Evolutionary conservation across 2,113 vertebrate species (phyloP).

Genomic region (Leucosticte australis): DNA sequence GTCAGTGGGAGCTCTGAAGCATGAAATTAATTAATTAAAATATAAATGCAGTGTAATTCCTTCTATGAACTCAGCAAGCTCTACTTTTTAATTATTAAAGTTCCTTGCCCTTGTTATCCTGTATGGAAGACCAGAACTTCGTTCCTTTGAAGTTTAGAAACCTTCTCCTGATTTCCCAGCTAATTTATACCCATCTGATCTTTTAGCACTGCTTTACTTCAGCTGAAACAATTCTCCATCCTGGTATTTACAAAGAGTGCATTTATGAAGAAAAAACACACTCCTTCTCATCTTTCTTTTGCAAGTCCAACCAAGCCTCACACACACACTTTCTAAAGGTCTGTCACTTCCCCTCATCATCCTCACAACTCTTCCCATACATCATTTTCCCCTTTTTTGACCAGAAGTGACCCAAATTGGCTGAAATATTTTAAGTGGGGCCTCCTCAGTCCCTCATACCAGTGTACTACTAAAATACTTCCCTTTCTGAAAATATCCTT

Average conservation of each 20-base stretch:
- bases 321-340: not conserved
- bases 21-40: constrained; percentile 71
- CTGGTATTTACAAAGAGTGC: not conserved
- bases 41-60: constrained; percentile 51
- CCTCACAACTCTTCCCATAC: not conserved
- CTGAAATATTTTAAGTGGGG: not conserved
- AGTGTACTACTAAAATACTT: not conserved
- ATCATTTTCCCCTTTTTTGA: not conserved
- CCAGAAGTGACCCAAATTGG: constrained; percentile 3
- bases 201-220: not conserved
- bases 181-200: constrained; percentile 53
- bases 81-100: constrained; percentile 61
- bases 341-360: not conserved
- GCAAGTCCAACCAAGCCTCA: not conserved
- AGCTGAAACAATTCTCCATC: constrained; percentile 1
- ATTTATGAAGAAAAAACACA: not conserved
- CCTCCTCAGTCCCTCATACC: not conserved
- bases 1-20: constrained; percentile 61
- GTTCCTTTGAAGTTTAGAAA: constrained; percentile 52
- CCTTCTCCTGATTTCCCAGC: not conserved
- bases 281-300: not conserved
- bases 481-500: constrained; percentile 28
- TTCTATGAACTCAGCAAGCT: constrained; percentile 46
- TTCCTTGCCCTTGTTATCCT: constrained; percentile 34
- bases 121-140: constrained; percentile 29